These are phyloP conservation scores for Aphyosemion australe DNA, from an alignment of 2,113 vertebrate genomes.

Conservation along the genomic window DNA sequence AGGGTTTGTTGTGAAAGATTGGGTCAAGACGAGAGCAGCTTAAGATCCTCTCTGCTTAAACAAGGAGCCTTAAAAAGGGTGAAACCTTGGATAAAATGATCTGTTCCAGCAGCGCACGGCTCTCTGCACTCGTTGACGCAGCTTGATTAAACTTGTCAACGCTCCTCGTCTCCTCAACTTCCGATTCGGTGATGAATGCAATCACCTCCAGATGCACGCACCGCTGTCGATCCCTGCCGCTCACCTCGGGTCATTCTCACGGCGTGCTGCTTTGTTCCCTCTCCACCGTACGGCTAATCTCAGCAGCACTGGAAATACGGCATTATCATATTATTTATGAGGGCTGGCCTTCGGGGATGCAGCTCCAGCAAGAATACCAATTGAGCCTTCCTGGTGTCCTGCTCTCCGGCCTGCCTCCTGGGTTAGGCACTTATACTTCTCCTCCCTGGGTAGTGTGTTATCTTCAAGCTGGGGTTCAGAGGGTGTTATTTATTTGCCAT, in stretches of 20 bases:
- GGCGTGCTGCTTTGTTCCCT: slow-evolving; percentile 60
- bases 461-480: slow-evolving; percentile 49
- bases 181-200: slow-evolving; percentile 26
- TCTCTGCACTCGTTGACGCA: slow-evolving; percentile 49
- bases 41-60: slow-evolving; percentile 51
- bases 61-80: slow-evolving; percentile 34
- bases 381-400: slow-evolving; percentile 55
- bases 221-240: slow-evolving; percentile 39
- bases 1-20: slow-evolving; percentile 47
- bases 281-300: slow-evolving; percentile 67
- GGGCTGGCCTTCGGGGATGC: slow-evolving; percentile 67
- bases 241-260: slow-evolving; percentile 62
- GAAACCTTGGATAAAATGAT: slow-evolving; percentile 54
- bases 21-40: slow-evolving; percentile 44
- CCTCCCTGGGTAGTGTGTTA: slow-evolving; percentile 46
- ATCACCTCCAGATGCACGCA: slow-evolving; percentile 51
- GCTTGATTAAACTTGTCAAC: slow-evolving; percentile 75
- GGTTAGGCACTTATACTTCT: slow-evolving; percentile 47
- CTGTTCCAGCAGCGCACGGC: slow-evolving; percentile 27
- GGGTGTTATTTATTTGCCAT: slow-evolving; percentile 52
- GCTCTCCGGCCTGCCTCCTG: slow-evolving; percentile 44
- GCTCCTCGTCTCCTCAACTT: slow-evolving; percentile 31
- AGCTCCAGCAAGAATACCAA: slow-evolving; percentile 72
- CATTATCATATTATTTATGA: slow-evolving; percentile 79
- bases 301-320: slow-evolving; percentile 65